These are phyloP conservation scores for Harpagoxenus sublaevis DNA, from an alignment of 2,888 invertebrate species.

Conservation along the genomic window DNA sequence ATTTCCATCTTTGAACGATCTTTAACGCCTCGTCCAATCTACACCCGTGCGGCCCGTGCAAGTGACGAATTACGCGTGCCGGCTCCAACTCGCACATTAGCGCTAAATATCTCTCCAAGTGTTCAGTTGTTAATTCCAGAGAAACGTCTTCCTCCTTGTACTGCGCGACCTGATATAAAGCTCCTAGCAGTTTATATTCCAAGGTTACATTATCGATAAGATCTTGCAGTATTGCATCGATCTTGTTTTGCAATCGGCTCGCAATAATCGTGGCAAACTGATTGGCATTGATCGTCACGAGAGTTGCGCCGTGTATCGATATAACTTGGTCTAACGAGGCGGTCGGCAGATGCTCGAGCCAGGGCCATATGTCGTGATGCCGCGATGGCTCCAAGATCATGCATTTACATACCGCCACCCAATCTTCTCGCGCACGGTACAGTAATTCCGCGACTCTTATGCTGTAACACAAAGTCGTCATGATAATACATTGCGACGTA, in stretches of 20 bases:
- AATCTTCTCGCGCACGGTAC: constrained; percentile 83
- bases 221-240: constrained; percentile 81
- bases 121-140: constrained; percentile 80
- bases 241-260: constrained; percentile 81
- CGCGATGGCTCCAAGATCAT: constrained; percentile 80
- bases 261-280: constrained; percentile 80
- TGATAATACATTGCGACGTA: not conserved
- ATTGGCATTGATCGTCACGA: constrained; percentile 79
- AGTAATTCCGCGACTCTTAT: constrained; percentile 82
- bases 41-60: constrained; percentile 86
- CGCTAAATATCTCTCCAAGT: constrained; percentile 83
- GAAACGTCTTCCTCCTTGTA: constrained; percentile 79
- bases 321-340: constrained; percentile 78
- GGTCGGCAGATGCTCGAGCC: constrained; percentile 80
- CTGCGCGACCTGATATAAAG: constrained; percentile 79
- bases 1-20: constrained; percentile 89
- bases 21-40: constrained; percentile 89
- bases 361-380: constrained; percentile 82
- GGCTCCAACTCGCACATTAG: constrained; percentile 85
- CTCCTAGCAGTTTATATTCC: constrained; percentile 80
- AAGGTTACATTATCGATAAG: constrained; percentile 79
- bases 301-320: constrained; percentile 73
- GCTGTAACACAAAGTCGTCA: constrained; percentile 71
- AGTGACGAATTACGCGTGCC: constrained; percentile 80
- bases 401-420: constrained; percentile 84